A percentile compares a stretch with the other conserved stretches of the same genome.
Evolutionary conservation across 2,797 vertebrate genomes (phyloP).

Genomic region (Denticeps clupeoides): DNA sequence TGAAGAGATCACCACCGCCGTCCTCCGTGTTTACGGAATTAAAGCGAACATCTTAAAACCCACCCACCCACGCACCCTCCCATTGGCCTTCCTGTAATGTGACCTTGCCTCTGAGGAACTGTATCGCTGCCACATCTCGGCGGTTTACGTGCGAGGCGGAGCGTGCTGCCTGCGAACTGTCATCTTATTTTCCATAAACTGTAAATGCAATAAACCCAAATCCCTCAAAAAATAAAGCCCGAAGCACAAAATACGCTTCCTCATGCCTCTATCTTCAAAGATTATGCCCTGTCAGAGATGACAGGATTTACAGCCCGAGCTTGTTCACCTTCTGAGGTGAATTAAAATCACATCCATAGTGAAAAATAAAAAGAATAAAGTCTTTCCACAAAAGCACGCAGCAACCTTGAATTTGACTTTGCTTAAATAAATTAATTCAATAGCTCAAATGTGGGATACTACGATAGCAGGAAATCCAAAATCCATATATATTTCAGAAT

Average conservation of each 20-base stretch:
- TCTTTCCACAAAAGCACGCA: no score
- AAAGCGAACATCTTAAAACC: constrained; percentile 15
- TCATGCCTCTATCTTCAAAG: constrained; percentile 35
- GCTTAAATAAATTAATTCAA: no score
- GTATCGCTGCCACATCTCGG: constrained; percentile 43
- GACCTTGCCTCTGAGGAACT: constrained; percentile 41
- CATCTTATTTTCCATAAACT: constrained; percentile 50
- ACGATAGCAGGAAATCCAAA: no score
- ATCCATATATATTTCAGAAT: no score
- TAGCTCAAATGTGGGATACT: no score
- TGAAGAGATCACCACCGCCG: constrained; percentile 30
- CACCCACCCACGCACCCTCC: constrained; percentile 13
- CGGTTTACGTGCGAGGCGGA: constrained; percentile 52
- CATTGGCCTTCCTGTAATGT: constrained; percentile 18
- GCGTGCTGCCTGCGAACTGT: constrained; percentile 42
- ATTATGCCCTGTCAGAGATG: constrained; percentile 39
- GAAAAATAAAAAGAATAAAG: constrained; percentile 18
- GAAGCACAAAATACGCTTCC: constrained; percentile 44
- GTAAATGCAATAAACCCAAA: constrained; percentile 55
- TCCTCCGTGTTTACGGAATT: constrained; percentile 35
- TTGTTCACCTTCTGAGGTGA: no score
- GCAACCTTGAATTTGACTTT: no score
- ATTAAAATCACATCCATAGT: constrained; percentile 27
- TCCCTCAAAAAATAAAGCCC: constrained; percentile 42
- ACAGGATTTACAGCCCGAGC: constrained; percentile 52